Conservation (phyloP, 1,140 invertebrate genomes). For the Cataglyphis hispanica region DNA sequence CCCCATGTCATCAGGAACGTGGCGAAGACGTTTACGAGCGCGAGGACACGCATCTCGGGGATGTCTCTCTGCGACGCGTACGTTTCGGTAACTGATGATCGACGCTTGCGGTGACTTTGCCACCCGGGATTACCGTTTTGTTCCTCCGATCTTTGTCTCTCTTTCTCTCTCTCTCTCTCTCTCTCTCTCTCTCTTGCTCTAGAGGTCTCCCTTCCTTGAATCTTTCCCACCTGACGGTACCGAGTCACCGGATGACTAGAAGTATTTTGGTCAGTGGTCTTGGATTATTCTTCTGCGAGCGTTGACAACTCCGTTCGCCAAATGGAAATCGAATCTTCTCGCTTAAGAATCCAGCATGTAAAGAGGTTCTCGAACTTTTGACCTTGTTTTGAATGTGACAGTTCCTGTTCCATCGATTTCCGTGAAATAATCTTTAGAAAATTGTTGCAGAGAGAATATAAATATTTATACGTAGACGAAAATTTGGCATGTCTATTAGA, state of each 20-base stretch:
- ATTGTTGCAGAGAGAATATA: background rate
- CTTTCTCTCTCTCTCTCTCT: too few species aligned
- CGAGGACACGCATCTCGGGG: conserved; percentile 13
- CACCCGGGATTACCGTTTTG: conserved; percentile 32
- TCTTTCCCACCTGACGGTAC: conserved; percentile 23
- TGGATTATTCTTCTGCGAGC: background rate
- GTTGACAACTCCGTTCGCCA: background rate
- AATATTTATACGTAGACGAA: conserved; percentile 16
- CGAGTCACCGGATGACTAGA: background rate
- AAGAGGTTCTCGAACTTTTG: background rate
- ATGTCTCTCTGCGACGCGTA: background rate
- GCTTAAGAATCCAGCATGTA: background rate
- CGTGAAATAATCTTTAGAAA: background rate
- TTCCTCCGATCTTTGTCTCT: background rate
- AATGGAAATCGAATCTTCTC: background rate
- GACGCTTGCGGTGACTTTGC: conserved; percentile 10
- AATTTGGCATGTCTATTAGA: background rate
- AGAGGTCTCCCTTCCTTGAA: conserved; percentile 16
- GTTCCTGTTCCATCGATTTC: background rate
- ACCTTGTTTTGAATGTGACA: background rate
- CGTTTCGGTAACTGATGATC: conserved; percentile 57
- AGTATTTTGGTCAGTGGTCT: background rate
- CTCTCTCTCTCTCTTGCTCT: too few species aligned
- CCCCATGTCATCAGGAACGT: background rate
- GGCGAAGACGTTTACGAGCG: background rate